A percentile compares a stretch with the other conserved stretches of the same genome.
Evolutionary conservation across 2,113 vertebrate species (phyloP).

Genomic region (Ctenodactylus gundi): DNA sequence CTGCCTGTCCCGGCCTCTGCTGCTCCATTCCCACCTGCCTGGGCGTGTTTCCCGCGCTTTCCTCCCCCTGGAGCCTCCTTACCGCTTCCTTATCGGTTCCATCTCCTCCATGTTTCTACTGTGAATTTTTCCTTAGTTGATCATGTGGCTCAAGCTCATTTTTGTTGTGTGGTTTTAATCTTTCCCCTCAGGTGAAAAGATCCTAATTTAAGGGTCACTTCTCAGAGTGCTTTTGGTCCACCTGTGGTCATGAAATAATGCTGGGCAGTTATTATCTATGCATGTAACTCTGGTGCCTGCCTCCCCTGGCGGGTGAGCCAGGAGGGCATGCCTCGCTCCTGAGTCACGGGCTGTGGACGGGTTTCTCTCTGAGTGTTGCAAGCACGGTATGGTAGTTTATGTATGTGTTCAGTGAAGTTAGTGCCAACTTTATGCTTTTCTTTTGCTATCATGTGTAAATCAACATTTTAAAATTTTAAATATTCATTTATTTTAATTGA

Average conservation of each 20-base stretch:
- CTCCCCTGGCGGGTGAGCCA: background rate
- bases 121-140: background rate
- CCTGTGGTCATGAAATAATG: background rate
- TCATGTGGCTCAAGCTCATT: background rate
- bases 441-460: background rate
- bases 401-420: slow-evolving; percentile 2
- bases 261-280: background rate
- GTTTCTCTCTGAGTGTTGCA: background rate
- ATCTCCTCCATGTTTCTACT: background rate
- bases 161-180: slow-evolving; percentile 11
- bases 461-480: slow-evolving; percentile 43
- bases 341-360: background rate
- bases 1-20: too few relatives aligned
- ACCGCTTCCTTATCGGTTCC: background rate
- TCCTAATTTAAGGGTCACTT: background rate
- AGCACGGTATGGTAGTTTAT: background rate
- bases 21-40: background rate
- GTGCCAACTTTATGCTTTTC: background rate
- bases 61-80: background rate
- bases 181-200: background rate
- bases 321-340: background rate
- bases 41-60: background rate
- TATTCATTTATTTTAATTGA: too few relatives aligned
- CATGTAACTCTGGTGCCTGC: background rate
- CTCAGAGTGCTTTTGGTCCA: background rate